Conservation (phyloP, 1,140 invertebrate species). For the Ptiloglossa arizonensis region DNA sequence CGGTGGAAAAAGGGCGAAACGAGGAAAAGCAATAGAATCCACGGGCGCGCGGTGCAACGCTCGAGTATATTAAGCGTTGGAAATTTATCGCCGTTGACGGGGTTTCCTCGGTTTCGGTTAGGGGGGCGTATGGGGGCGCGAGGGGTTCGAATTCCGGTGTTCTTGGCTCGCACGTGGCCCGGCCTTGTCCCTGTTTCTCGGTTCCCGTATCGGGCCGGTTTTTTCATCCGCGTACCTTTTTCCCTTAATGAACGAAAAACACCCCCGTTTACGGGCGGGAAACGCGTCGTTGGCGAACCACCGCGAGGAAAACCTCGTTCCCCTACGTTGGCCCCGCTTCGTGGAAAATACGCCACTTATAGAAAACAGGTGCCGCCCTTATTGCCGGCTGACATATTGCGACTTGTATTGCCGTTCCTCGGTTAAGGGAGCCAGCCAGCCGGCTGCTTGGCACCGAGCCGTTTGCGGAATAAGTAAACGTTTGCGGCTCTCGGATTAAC, state of each 20-base stretch:
- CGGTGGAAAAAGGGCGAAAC: not conserved
- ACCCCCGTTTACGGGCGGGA: not conserved
- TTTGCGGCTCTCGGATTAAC: not conserved
- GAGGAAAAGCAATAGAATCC: not conserved
- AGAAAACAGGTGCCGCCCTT: conserved; percentile 45
- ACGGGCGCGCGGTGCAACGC: not conserved
- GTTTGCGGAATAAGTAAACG: conserved; percentile 2
- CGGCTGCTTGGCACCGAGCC: not conserved
- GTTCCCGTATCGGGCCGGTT: too few relatives aligned
- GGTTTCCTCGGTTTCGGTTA: conserved; percentile 2
- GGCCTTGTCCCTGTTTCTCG: too few relatives aligned
- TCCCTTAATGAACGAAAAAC: conserved; percentile 38
- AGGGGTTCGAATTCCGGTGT: not conserved
- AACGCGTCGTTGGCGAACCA: not conserved
- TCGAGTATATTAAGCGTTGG: conserved; percentile 43
- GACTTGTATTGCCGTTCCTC: not conserved
- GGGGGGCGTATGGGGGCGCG: too few relatives aligned
- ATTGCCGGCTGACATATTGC: conserved; percentile 44
- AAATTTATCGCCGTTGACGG: conserved; percentile 41
- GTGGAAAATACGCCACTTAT: conserved; percentile 21
- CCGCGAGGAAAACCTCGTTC: not conserved
- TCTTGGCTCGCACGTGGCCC: not conserved
- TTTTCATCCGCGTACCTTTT: not conserved
- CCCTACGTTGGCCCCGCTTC: too few relatives aligned
- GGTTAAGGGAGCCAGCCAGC: not conserved